Evolutionary conservation across 1,140 invertebrate genomes (phyloP), one percentile per base, ranked within the genome.

Genomic region (Brachionus sp.): DNA sequence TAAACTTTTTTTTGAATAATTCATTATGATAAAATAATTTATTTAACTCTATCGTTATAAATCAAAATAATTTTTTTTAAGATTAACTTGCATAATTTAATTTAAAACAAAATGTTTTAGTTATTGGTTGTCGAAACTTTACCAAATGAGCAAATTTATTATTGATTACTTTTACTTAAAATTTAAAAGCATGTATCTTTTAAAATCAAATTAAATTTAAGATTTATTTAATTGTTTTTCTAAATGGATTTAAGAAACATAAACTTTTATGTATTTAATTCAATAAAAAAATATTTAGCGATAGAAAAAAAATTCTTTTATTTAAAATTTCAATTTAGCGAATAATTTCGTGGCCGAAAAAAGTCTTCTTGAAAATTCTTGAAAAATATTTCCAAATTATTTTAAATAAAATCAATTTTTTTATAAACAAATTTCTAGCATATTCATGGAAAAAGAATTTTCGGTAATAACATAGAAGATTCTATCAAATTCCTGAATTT

Each of bases 291-390:
- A n/a, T n/a, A n/a, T n/a, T n/a, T n/a, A n/a, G n/a, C n/a, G n/a
- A n/a, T n/a, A n/a, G n/a, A n/a, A n/a, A n/a, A n/a, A n/a, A n/a
- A n/a, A n/a, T n/a, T n/a, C n/a, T n/a, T n/a, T n/a, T n/a, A n/a
- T n/a, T n/a, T n/a, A n/a, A n/a, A n/a, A n/a, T n/a, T n/a, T n/a
- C n/a, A n/a, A n/a, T n/a, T n/a, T n/a, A n/a, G n/a, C n/a, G n/a
- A n/a, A n/a, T n/a, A n/a, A n/a, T n/a, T n/a, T n/a, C n/a, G n/a
- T n/a, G n/a, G n/a, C n/a, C n/a, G n/a, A n/a, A n/a, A n/a, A n/a
- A n/a, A n/a, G n/a, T n/a, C n/a, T n/a, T n/a, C 50, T 57, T 57
- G 50, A 57, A 57, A 57, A 57, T 57, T 57, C 50, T 57, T 57
- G 16, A 57, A 57, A 23, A 57, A 19, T 25, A 57, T 19, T 57